Conservation (phyloP, 2,797 vertebrate species). For the Pygocentrus nattereri region DNA sequence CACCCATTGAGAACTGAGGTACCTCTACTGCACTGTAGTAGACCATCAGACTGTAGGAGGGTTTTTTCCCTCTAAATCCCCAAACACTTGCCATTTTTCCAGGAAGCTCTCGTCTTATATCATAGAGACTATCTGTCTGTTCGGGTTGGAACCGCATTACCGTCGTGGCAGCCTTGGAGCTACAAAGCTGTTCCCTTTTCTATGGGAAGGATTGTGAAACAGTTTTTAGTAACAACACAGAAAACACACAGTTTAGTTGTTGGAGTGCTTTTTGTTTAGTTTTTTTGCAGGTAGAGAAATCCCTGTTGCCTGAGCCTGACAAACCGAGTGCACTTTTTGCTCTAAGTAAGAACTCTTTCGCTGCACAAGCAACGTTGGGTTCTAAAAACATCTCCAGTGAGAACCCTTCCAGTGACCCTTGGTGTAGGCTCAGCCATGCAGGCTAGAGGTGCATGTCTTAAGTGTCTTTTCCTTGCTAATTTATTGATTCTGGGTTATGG, state of each 20-base stretch:
- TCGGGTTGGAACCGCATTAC: neutral
- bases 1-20: slow-evolving; percentile 31
- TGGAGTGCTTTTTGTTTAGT: neutral
- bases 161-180: no score
- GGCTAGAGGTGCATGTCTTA: slow-evolving; percentile 43
- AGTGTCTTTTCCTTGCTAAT: slow-evolving; percentile 15
- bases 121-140: neutral
- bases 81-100: neutral
- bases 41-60: neutral
- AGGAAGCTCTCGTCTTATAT: neutral
- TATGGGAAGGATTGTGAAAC: no score
- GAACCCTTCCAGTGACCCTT: slow-evolving; percentile 25
- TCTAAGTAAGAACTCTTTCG: slow-evolving; percentile 19
- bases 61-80: neutral
- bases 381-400: slow-evolving; percentile 24
- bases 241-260: no score
- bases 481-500: slow-evolving; percentile 31
- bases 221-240: no score
- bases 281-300: neutral
- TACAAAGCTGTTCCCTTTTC: no score
- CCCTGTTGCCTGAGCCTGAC: slow-evolving; percentile 29
- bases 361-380: slow-evolving; percentile 17
- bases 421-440: slow-evolving; percentile 12
- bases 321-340: slow-evolving; percentile 33
- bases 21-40: neutral